Base-by-base conservation (phyloP, 2,113 vertebrate genomes). In the Fukomys damarensis region DNA sequence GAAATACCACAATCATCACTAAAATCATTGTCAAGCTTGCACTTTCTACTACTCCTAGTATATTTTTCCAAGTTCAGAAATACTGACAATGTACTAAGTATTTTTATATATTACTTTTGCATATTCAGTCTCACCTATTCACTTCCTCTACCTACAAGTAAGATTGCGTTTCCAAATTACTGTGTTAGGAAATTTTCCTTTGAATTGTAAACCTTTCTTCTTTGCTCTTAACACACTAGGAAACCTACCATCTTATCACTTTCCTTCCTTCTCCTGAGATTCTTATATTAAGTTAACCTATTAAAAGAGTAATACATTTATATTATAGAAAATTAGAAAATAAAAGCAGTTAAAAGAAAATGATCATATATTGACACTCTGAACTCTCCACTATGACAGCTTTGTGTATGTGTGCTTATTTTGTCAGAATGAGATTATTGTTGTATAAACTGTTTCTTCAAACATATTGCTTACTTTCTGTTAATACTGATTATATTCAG, bases 321-420 rank as follows among this genome's bases (percentile, higher is more conserved):
- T 81, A 83, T 96, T 89, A 41, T 68, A 80, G 80, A 93, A 96
- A 96, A 81, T 72, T 76, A 84, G 76, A 54, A 89, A 96, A 79
- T 72, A 19, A 90, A 91, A 70, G 76, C 43, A 91, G 63, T 72
- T 85, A 35, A 91, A 79, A 85, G 74, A 38, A 82, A 94, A 59
- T 35, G 16, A 76, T 1, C 10, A 68, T 24, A 82, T 90, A 92
- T 80, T 86, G 20, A 95, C 24, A 79, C 17, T 70, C 14, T 77
- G 32, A 85, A 83, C 59, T 59, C 56, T 79, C 38, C 8, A 88
- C 12, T 41, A 28, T 92, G 43, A 58, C 26, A 74, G 49, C 43
- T 94, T 89, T 56, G 49, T 86, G 2, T 89, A 12, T 58, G 12
- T 95, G n/a, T 91, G 74, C 91, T 49, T 86, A 35, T 89, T 92